Base-by-base conservation (phyloP, 2,888 invertebrate species). In the Thyatira batis region DNA sequence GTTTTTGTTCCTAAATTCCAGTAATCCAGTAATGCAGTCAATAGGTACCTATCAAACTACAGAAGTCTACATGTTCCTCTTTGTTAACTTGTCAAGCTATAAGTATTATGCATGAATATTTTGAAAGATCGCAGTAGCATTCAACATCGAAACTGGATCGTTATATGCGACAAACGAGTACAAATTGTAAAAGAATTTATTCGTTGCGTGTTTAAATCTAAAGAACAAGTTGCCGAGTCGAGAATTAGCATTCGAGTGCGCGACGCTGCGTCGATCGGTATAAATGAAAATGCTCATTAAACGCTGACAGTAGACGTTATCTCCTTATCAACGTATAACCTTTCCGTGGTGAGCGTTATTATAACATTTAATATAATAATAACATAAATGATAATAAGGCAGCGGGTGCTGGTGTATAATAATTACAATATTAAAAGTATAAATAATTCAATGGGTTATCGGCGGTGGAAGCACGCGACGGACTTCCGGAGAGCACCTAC, bases 381-480 rank as follows among this genome's bases (percentile, higher is more conserved):
- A 89, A 88, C 87, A 82, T 80, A 82, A 88, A 89, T 86, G 84
- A 88, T 89, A 89, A 90, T 90, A 84, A 90, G 87, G 77, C 80
- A 78, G 82, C 74, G 73, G 76, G 73, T 77, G 74, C 76, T 78
- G 78, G 76, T 85, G 85, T 86, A 87, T 87, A 84, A 88, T 90
- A 89, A 90, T 90, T 88, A 88, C 84, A 88, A 89, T 89, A 88
- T 89, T 88, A 89, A 89, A 89, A 81, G 82, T 85, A 90, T 91
- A 91, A 91, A 92, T 92, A 90, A 92, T 92, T 89, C 90, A 90
- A 87, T 85, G 86, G 79, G 75, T 83, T 86, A 89, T 89, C 86
- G 85, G 77, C 82, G 80, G 70, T 84, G 78, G 78, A 80, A 77
- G 85, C 91, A 91, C 91, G 91, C 91, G 89, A 91, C 81, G 80